Conservation (phyloP, 37 sponge, comb jelly and placozoan genomes). For the Ianthella basta region DNA sequence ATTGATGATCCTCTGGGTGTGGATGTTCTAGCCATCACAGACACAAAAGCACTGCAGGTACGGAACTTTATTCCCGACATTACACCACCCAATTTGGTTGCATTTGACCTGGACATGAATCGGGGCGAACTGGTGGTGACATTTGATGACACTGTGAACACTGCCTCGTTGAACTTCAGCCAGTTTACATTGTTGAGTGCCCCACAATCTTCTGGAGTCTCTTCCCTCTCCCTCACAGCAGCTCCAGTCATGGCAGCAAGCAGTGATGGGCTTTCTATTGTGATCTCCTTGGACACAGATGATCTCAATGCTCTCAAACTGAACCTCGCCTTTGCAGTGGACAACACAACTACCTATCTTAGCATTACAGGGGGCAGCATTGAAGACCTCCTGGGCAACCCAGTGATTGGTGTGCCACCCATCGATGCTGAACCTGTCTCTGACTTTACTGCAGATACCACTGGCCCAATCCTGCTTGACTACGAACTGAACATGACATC, state of each 20-base stretch:
- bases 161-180: constrained; percentile 57
- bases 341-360: constrained; percentile 46
- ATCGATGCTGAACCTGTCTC: constrained; percentile 32
- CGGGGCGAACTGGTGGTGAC: constrained; percentile 71
- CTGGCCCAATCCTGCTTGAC: constrained; percentile 62
- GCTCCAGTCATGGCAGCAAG: constrained; percentile 46
- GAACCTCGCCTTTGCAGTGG: constrained; percentile 45
- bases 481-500: constrained; percentile 68
- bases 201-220: neutral
- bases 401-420: constrained; percentile 29
- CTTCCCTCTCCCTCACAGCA: constrained; percentile 38
- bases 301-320: constrained; percentile 86
- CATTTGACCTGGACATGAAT: constrained; percentile 67
- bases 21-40: constrained; percentile 89
- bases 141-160: constrained; percentile 83
- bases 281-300: constrained; percentile 37
- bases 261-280: constrained; percentile 68
- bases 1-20: constrained; percentile 79
- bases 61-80: constrained; percentile 57
- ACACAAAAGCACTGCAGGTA: constrained; percentile 79
- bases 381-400: constrained; percentile 66
- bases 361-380: constrained; percentile 52
- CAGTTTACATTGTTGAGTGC: constrained; percentile 51
- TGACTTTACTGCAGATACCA: constrained; percentile 61
- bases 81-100: constrained; percentile 53